Percentiles rank a stretch among this genome's conserved stretches.
phyloP scores from a whole-genome alignment of 2,113 vertebrate genomes.

The Dascyllus trimaculatus region DNA sequence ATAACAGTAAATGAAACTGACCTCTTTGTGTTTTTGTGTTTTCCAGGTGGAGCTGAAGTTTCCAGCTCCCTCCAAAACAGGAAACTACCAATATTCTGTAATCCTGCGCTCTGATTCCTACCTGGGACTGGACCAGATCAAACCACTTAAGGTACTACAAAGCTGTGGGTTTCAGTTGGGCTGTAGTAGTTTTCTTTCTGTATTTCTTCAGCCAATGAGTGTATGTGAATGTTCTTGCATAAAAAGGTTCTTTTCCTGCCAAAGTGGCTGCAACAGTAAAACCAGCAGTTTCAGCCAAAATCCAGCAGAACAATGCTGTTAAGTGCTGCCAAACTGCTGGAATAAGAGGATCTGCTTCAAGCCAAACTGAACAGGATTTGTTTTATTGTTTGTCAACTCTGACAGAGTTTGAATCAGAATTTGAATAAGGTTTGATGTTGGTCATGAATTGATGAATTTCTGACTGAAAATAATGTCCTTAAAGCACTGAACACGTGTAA shows the following conservation, averaged over 20 bases:
- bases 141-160: slow-evolving; percentile 92
- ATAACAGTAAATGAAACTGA: too few species aligned
- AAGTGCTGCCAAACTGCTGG: slow-evolving; percentile 23
- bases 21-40: slow-evolving; percentile 12
- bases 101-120: slow-evolving; percentile 97
- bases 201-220: not conserved
- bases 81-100: slow-evolving; percentile 98
- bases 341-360: not conserved
- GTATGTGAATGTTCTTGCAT: slow-evolving; percentile 6
- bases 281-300: not conserved
- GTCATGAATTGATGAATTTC: not conserved
- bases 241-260: slow-evolving; percentile 1
- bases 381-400: not conserved
- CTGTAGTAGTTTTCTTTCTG: not conserved
- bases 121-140: slow-evolving; percentile 97
- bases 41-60: slow-evolving; percentile 97
- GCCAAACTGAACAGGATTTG: not conserved
- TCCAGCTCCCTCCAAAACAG: slow-evolving; percentile 96
- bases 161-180: not conserved
- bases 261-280: slow-evolving; percentile 5
- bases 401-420: not conserved
- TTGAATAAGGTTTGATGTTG: not conserved
- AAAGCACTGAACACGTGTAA: too few species aligned
- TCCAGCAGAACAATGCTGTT: slow-evolving; percentile 25
- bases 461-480: too few species aligned